Base-by-base conservation (phyloP, 2,888 invertebrate genomes). In the Aphodius sticticus region DNA sequence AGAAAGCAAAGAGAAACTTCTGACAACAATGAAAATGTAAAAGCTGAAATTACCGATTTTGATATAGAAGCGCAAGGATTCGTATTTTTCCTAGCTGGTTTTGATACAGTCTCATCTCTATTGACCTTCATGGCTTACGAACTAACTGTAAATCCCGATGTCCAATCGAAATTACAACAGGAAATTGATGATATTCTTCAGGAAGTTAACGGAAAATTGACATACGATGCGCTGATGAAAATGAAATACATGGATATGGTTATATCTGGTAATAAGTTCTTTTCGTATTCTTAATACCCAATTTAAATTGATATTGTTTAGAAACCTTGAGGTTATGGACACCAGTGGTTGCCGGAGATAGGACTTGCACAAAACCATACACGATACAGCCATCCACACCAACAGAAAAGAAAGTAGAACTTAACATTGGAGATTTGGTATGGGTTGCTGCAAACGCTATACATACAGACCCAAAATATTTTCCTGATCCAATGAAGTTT, bases 191-290 rank as follows among this genome's bases (percentile, higher is more conserved):
- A 76, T 37, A 84, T 87, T 6, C 76, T 81, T 6, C 83, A 87
- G 7, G 79, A 81, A n/a, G 86, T 86, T 15, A 83, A 86, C 1
- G 89, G 88, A 5, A 84, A 88, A 14, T 81, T 88, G 4, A 89
- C 88, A 0, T 91, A 91, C 82, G 90, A 90, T 5, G 88, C 86
- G 0, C 84, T 90, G 0, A 87, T 89, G 4, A 89, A 88, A 37
- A 90, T 92, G 87, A 89, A 90, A 71, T 92, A 91, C 82, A 83
- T 93, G 84, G 92, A 92, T 77, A 92, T 91, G 88, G 90, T 92
- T 0, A 37, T 79, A 35, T 76, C 76, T 16, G 72, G 35, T 14
- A 53, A 53, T 9, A 0, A 53, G 53, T 9, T 53, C 53, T 9
- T 53, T 53, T 1, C 9, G 2, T 9, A 3, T 53, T 53, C 53